Evolutionary conservation across 2,888 invertebrate genomes (phyloP).

Genomic region (Heliconius hortense): DNA sequence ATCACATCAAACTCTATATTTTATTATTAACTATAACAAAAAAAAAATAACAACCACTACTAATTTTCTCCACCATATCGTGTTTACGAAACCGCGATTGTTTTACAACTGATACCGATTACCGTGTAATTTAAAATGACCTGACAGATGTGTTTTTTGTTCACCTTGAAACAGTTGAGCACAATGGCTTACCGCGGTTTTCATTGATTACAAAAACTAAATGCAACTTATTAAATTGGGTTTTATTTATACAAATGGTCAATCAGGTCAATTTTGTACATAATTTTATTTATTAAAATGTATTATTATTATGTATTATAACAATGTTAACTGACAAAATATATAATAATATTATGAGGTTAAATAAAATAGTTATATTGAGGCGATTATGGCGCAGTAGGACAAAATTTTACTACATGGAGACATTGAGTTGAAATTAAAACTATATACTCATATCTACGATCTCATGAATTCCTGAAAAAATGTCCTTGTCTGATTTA

Average conservation of each 20-base stretch:
- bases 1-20: not conserved
- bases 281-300: not conserved
- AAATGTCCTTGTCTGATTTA: too few relatives aligned
- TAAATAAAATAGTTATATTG: too few relatives aligned
- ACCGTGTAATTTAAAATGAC: constrained; percentile 30
- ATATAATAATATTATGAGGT: not conserved
- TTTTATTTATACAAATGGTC: constrained; percentile 20
- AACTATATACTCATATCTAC: too few relatives aligned
- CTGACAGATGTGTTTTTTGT: constrained; percentile 31
- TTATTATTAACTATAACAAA: not conserved
- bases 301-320: not conserved
- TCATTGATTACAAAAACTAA: constrained; percentile 26
- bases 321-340: not conserved
- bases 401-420: too few relatives aligned
- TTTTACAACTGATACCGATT: constrained; percentile 34
- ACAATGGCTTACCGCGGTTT: constrained; percentile 28
- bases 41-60: constrained; percentile 37
- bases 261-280: not conserved
- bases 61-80: constrained; percentile 43
- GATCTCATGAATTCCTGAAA: too few relatives aligned
- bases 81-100: constrained; percentile 32
- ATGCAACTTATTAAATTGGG: constrained; percentile 3
- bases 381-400: too few relatives aligned
- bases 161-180: constrained; percentile 32
- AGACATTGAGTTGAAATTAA: too few relatives aligned